phyloP scores from a whole-genome alignment of 2,113 vertebrate genomes.

The Psittacara wagleri region DNA sequence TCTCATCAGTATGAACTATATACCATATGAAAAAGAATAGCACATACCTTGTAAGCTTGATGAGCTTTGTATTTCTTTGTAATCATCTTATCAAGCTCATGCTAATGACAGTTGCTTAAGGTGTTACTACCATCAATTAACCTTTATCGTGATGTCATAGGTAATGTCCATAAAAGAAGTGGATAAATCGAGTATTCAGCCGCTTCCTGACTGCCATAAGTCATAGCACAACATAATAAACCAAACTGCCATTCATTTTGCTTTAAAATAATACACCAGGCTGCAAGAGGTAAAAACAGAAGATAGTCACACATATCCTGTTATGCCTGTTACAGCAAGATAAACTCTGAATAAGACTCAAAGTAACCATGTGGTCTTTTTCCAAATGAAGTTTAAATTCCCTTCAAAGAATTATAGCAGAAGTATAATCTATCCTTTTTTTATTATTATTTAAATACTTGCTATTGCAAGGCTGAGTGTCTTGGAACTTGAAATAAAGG shows the following conservation, averaged over 20 bases:
- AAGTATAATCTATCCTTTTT: neutral
- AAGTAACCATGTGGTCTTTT: neutral
- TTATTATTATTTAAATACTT: neutral
- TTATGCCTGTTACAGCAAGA: neutral
- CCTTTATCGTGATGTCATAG: neutral
- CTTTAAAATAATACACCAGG: neutral
- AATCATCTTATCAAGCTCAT: neutral
- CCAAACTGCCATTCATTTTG: neutral
- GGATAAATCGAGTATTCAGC: neutral
- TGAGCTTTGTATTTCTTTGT: neutral
- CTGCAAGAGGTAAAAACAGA: neutral
- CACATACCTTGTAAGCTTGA: neutral
- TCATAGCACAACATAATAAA: neutral
- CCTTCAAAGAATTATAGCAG: neutral
- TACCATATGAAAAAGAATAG: neutral
- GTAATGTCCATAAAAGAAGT: neutral
- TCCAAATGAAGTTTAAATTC: neutral
- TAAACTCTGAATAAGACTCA: neutral
- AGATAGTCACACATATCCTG: neutral
- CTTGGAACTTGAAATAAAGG: constrained; percentile 35
- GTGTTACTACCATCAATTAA: neutral
- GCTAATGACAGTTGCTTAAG: neutral
- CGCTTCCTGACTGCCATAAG: neutral
- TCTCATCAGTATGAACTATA: neutral
- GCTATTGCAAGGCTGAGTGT: neutral